Evolutionary conservation across 2,888 invertebrate species (phyloP).

Genomic region (Halictus quadricinctus): DNA sequence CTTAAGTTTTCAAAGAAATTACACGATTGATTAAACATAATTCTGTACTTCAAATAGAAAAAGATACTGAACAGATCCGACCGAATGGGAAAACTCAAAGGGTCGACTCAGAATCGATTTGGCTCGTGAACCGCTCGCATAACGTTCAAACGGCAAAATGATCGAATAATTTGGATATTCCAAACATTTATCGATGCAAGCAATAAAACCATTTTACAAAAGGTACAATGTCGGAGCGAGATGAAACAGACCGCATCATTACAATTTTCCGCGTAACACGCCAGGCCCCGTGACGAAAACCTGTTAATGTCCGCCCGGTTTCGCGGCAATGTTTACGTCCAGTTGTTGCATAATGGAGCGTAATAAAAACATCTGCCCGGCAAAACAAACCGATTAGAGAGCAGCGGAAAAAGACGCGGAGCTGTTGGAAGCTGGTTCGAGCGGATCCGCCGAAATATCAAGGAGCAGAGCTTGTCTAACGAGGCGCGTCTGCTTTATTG

Average conservation of each 20-base stretch:
- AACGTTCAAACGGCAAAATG: too few species aligned
- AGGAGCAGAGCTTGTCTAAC: slow-evolving; percentile 33
- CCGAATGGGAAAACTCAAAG: too few species aligned
- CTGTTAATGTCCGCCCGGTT: background rate
- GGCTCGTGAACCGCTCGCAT: too few species aligned
- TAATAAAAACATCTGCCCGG: background rate
- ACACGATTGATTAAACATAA: too few species aligned
- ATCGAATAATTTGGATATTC: background rate
- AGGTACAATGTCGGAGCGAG: background rate
- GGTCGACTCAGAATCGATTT: too few species aligned
- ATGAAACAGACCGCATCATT: background rate
- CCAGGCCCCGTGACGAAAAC: slow-evolving; percentile 1
- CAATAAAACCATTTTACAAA: background rate
- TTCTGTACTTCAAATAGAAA: too few species aligned
- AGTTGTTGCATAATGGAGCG: slow-evolving; percentile 5
- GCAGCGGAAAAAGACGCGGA: background rate
- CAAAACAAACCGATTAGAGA: background rate
- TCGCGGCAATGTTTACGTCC: slow-evolving; percentile 5
- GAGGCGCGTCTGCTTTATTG: slow-evolving; percentile 50
- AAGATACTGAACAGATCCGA: too few species aligned
- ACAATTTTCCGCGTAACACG: background rate
- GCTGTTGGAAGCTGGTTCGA: background rate
- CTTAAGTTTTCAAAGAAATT: too few species aligned
- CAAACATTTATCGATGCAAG: background rate
- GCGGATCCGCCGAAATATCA: slow-evolving; percentile 8